Evolutionary conservation across 2,888 invertebrate genomes (phyloP).

Genomic region (Theretra japonica): DNA sequence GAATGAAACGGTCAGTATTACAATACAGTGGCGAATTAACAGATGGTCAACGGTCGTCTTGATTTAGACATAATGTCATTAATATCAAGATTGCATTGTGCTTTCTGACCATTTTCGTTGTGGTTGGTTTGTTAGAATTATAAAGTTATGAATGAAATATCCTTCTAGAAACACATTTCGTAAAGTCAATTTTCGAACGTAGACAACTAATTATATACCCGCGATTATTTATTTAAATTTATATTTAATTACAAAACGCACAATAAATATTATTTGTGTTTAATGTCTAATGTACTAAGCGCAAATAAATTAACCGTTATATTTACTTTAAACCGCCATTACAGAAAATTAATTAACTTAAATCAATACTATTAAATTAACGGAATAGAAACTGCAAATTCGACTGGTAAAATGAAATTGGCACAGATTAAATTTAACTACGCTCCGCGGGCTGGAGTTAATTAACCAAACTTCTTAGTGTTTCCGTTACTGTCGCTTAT

Average conservation of each 20-base stretch:
- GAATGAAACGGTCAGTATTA: slow-evolving; percentile 5
- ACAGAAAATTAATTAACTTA: slow-evolving; percentile 15
- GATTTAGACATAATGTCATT: not conserved
- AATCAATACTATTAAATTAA: slow-evolving; percentile 19
- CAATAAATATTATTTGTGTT: not conserved
- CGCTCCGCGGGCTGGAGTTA: not conserved
- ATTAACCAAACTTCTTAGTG: slow-evolving; percentile 22
- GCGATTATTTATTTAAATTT: not conserved
- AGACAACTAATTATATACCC: no score
- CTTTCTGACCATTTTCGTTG: not conserved
- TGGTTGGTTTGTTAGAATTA: not conserved
- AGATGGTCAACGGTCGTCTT: not conserved
- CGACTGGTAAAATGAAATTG: slow-evolving; percentile 11
- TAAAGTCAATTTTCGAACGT: no score
- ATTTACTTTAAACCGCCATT: slow-evolving; percentile 1
- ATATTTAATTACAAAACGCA: not conserved
- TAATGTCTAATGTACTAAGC: not conserved
- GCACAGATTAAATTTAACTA: slow-evolving; percentile 19
- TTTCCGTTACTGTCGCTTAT: slow-evolving; percentile 11
- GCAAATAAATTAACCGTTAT: not conserved
- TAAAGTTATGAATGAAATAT: not conserved
- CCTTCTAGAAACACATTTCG: no score
- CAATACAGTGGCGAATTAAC: slow-evolving; percentile 18
- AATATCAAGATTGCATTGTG: not conserved
- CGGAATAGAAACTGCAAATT: slow-evolving; percentile 13